Evolutionary conservation across 2,113 vertebrate species (phyloP).

Genomic region (Sturnus vulgaris): DNA sequence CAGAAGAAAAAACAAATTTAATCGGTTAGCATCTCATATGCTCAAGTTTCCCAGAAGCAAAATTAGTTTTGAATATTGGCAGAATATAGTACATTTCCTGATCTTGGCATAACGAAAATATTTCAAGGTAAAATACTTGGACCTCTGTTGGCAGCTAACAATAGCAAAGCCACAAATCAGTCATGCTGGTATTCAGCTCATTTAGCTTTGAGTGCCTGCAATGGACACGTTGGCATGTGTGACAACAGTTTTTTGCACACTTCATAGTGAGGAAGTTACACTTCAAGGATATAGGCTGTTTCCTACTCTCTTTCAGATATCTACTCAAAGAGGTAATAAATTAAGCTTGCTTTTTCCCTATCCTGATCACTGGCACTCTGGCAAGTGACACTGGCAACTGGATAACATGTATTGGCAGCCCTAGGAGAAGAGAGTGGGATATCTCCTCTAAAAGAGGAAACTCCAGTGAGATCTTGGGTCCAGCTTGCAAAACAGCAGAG

Average conservation of each 20-base stretch:
- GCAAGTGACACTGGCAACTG: background rate
- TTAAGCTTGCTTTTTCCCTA: background rate
- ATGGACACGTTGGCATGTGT: rapidly evolving
- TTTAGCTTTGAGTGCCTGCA: background rate
- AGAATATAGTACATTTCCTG: background rate
- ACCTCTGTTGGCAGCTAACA: background rate
- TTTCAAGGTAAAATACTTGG: background rate
- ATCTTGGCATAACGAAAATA: background rate
- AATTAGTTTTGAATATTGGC: background rate
- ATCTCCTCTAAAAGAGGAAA: background rate
- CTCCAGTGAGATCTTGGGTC: background rate
- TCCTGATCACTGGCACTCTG: background rate
- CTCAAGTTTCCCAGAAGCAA: background rate
- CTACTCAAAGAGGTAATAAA: background rate
- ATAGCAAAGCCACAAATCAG: background rate
- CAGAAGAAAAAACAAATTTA: background rate
- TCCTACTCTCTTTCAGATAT: background rate
- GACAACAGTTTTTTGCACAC: background rate
- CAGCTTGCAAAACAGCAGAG: background rate
- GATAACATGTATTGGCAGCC: background rate
- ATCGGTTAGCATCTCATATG: background rate
- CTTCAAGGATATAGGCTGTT: background rate
- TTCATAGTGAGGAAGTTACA: background rate
- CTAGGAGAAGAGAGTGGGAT: background rate
- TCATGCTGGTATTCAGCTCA: background rate